Base-by-base conservation (phyloP, 2,113 vertebrate genomes). In the Anhinga rufa region DNA sequence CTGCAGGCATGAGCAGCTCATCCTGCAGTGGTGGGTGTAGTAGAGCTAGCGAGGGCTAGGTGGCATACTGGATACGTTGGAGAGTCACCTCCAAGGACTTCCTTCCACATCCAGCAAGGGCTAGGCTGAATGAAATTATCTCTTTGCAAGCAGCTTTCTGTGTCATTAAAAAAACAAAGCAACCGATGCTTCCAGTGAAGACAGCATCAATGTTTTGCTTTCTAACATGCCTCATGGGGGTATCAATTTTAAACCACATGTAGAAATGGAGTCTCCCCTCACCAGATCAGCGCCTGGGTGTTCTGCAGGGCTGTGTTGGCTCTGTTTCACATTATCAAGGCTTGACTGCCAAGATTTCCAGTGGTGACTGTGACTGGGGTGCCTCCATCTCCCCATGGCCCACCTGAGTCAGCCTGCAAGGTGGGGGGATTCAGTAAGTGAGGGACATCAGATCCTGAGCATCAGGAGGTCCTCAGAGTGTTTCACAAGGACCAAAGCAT, bases 31-130 rank as follows among this genome's bases (percentile, higher is more conserved):
- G 80, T 82, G 62, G 66, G 48, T 98, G 98, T 44, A 98, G 94
- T 98, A 88, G 96, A 88, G 32, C 29, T 57, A 72, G 54, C 4
- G 97, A 97, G 93, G 96, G 97, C 98, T 98, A 98, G 98, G 98
- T 98, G 98, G 98, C 98, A 98, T 97, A 92, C 79, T 98, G 92
- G 98, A 98, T 97, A 97, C 98, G 32, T 89, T 95, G 86, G 85
- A 96, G 70, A 95, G 90, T 94, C 91, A 97, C 95, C 92, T 97
- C 92, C 90, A 90, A 95, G 84, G 97, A 83, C 97, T 86, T 85
- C 76, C 55, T 95, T 94, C 83, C 65, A n/a, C 51, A 89, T 94
- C 89, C 92, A 92, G 89, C 76, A 76, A 89, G 57, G 74, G 78
- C 84, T 90, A 81, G 88, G 94, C 94, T 89, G 93, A 97, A 94